phyloP scores from a whole-genome alignment of 2,888 invertebrate genomes.

The Polydrusus pterygomalis region DNA sequence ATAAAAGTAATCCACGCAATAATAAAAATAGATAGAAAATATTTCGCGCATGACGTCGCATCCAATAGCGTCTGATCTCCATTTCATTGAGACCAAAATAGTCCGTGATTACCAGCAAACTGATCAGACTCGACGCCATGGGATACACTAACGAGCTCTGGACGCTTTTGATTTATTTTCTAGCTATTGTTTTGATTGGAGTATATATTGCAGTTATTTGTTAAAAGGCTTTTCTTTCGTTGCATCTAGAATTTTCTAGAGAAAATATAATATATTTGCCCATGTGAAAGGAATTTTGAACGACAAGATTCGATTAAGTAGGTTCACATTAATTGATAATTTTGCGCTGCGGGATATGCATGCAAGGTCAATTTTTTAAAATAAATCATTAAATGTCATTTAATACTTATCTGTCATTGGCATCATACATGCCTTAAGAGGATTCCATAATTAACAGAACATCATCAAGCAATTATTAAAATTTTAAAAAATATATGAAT shows the following conservation, averaged over 20 bases:
- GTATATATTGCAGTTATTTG: conserved; percentile 65
- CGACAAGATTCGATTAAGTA: neutral
- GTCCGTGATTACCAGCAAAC: conserved; percentile 54
- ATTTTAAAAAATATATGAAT: too few relatives aligned
- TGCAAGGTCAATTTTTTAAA: too few relatives aligned
- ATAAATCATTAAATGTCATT: too few relatives aligned
- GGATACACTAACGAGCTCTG: conserved; percentile 57
- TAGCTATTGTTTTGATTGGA: conserved; percentile 64
- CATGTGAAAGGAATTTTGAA: neutral
- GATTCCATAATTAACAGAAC: too few relatives aligned
- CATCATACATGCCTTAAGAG: too few relatives aligned
- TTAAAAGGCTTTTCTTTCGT: conserved; percentile 47
- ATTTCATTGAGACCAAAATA: conserved; percentile 59
- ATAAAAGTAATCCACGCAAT: conserved; percentile 9
- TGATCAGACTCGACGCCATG: conserved; percentile 53
- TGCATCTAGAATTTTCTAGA: conserved; percentile 14
- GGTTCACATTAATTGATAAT: neutral
- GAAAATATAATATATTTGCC: neutral
- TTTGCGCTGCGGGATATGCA: too few relatives aligned
- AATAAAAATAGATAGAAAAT: conserved; percentile 59
- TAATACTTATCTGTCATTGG: too few relatives aligned
- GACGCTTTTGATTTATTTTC: conserved; percentile 63
- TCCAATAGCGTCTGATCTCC: conserved; percentile 36
- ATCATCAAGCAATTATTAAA: too few relatives aligned
- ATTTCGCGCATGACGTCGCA: conserved; percentile 51